A percentile compares a stretch with the other conserved stretches of the same genome.
Conservation (phyloP, 2,888 invertebrate genomes). For the Geophilus truncorum region DNA sequence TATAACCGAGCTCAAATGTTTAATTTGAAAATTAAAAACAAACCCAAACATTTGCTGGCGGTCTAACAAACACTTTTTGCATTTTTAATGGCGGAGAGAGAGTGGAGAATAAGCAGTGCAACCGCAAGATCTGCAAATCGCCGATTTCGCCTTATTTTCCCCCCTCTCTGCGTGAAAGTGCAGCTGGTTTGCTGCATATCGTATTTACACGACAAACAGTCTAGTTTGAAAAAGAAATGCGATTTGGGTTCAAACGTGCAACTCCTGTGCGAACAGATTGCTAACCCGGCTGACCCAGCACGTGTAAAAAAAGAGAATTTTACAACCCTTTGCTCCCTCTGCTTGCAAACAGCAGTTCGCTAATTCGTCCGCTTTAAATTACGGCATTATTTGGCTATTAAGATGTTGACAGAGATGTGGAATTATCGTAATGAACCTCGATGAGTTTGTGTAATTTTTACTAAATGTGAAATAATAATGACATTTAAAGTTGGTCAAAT, state of each 20-base stretch:
- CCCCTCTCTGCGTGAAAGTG: neutral
- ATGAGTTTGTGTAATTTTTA: too few species aligned
- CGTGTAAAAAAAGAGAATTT: neutral
- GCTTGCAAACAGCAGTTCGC: too few species aligned
- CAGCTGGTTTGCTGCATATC: neutral
- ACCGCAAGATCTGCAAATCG: neutral
- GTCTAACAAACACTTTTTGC: neutral
- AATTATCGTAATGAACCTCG: too few species aligned
- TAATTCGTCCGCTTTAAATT: too few species aligned
- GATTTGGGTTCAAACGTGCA: neutral
- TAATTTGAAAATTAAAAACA: neutral
- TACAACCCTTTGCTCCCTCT: neutral
- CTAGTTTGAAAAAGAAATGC: neutral
- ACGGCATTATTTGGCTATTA: too few species aligned
- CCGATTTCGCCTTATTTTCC: neutral
- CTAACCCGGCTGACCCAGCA: neutral
- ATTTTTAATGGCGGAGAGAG: neutral
- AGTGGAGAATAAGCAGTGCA: neutral
- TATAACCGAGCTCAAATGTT: neutral
- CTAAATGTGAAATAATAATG: too few species aligned
- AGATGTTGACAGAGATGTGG: too few species aligned
- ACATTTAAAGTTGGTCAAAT: too few species aligned
- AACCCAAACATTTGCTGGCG: neutral
- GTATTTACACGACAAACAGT: too few species aligned
- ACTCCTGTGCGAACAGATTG: neutral